Evolutionary conservation across 2,888 invertebrate species (phyloP).

Genomic region (Hoplodrina blanda): DNA sequence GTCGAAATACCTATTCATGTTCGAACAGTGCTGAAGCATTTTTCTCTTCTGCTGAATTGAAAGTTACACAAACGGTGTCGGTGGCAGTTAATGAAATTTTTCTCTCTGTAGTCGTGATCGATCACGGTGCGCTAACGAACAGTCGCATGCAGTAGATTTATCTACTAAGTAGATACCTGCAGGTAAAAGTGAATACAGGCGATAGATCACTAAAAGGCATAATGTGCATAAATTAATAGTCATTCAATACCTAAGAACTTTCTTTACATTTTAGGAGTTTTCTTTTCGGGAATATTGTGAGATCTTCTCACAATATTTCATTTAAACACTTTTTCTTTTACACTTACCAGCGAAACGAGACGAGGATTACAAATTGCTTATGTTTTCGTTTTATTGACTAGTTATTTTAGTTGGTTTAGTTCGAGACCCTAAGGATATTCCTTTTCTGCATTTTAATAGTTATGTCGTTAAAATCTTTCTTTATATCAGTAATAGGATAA

Average conservation of each 20-base stretch:
- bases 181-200: constrained; percentile 16
- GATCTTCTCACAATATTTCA: neutral
- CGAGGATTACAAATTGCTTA: constrained; percentile 1
- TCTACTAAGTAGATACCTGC: constrained; percentile 3
- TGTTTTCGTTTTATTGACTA: constrained; percentile 11
- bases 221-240: constrained; percentile 9
- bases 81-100: constrained; percentile 42
- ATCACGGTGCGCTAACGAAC: constrained; percentile 53
- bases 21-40: constrained; percentile 15
- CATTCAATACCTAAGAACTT: constrained; percentile 6
- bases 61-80: constrained; percentile 27
- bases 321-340: constrained; percentile 21
- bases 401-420: neutral
- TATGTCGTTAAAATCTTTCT: neutral
- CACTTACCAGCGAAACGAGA: neutral
- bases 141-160: constrained; percentile 5
- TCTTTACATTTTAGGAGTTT: constrained; percentile 16
- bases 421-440: neutral
- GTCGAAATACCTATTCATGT: constrained; percentile 6
- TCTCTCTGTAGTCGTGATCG: constrained; percentile 55
- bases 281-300: constrained; percentile 7
- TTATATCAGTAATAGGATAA: constrained; percentile 3
- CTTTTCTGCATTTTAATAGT: neutral
- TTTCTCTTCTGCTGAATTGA: constrained; percentile 29
- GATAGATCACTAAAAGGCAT: constrained; percentile 39